A percentile compares a stretch with the other conserved stretches of the same genome.
Evolutionary conservation across 2,888 invertebrate species (phyloP).

Genomic region (Baccha elongata): DNA sequence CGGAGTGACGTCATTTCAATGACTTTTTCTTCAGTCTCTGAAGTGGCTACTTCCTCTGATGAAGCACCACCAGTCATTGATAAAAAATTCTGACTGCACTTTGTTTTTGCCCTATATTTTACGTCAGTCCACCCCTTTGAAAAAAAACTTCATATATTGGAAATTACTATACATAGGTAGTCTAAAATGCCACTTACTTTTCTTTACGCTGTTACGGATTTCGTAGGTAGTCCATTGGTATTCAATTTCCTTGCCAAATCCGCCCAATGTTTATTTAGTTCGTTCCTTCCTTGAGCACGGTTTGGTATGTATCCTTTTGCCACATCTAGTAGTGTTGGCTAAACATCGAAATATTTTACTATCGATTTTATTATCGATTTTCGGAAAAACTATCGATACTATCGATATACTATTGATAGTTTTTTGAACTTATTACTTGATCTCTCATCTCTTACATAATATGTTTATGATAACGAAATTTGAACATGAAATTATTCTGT

Average conservation of each 20-base stretch:
- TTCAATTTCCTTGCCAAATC: background rate
- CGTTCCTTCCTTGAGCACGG: background rate
- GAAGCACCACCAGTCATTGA: background rate
- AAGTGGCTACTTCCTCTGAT: constrained; percentile 11
- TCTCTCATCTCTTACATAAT: too few species aligned
- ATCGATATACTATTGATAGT: too few species aligned
- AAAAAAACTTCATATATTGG: background rate
- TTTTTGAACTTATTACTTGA: too few species aligned
- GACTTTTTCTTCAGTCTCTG: constrained; percentile 7
- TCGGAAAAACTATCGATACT: too few species aligned
- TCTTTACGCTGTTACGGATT: background rate
- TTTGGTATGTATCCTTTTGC: background rate
- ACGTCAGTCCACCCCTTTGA: constrained; percentile 2
- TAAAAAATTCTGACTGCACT: constrained; percentile 13
- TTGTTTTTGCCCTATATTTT: constrained; percentile 16
- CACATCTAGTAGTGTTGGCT: too few species aligned
- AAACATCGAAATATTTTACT: too few species aligned
- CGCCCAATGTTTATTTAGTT: background rate
- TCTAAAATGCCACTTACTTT: background rate
- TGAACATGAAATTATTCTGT: too few species aligned
- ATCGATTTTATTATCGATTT: too few species aligned
- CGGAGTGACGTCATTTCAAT: constrained; percentile 13
- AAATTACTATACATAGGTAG: background rate
- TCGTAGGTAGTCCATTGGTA: background rate
- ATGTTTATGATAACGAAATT: too few species aligned